Base-by-base conservation (phyloP, 2,113 vertebrate species). In the Tinamus guttatus region DNA sequence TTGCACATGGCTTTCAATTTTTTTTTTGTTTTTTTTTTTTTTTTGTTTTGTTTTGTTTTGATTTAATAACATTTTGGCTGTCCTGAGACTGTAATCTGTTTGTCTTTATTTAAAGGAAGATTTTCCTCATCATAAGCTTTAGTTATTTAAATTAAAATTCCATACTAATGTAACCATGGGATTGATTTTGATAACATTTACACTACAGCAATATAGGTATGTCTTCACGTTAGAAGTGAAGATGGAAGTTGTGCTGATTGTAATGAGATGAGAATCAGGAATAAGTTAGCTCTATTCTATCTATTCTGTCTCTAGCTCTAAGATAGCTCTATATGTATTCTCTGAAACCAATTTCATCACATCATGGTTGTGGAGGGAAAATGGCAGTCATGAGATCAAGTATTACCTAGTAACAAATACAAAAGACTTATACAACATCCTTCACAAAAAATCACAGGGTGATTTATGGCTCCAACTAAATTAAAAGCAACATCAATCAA, bases 401-500 rank as follows among this genome's bases (percentile, higher is more conserved):
- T 69, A 34, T 89, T 81, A 86, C 82, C 28, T 28, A 91, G 4
- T 74, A 62, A 59, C 58, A 49, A 87, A 71, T 43, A 73, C 16
- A 73, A 90, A 96, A 93, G 25, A 41, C 83, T 88, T 87, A 58
- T 43, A 67, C 36, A 91, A 43, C 32, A 92, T 58, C 40, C 58
- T 94, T 94, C 69, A 67, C 38, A 64, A 56, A 75, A 74, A 87
- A 34, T 81, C 68, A 38, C 28, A 62, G 27, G 49, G 63, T 91
- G 90, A 97, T 97, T 97, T 95, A 95, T 94, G 49, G 20, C 21
- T 84, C 27, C 71, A 96, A 94, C 51, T 76, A 93, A 89, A 94
- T 96, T 96, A 96, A 97, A 90, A 95, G n/a, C 32, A 86, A 56
- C 75, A 96, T 97, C 75, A 92, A 86, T 96, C 93, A 94, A 92